Base-by-base conservation (phyloP, 2,113 vertebrate species). In the Pachypanchax playfairii region DNA sequence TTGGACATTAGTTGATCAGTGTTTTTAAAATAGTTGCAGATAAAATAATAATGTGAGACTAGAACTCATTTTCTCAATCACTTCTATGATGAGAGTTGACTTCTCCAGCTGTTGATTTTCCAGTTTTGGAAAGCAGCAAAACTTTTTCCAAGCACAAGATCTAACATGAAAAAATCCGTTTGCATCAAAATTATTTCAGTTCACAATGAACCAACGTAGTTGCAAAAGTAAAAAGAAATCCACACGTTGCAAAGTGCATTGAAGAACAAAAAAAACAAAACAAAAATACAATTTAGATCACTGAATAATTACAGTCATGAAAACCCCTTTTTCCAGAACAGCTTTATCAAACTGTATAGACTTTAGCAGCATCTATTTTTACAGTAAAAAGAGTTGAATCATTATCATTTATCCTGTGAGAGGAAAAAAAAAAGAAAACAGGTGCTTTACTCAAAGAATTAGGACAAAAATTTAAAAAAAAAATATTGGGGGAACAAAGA, bases 401-500 rank as follows among this genome's bases (percentile, higher is more conserved):
- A 21, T 41, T 39, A 14, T 63, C 4, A 44, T 59, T 55, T 31
- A 21, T 44, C 11, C 14, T 29, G 4, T 48, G 26, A 18, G n/a
- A 46, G 26, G 5, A 3, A 20, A 7, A 17, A 9, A 24, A 4
- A 52, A 3, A 15, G 29, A 67, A 24, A 4, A 52, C 3, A 15
- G 29, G 63, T n/a, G 35, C 52, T 41, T 15, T 47, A 26, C 13
- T 61, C 15, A 2, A 44, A 20, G 50, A 24, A 11, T 14, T 25
- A 61, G n/a, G 10, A 3, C n/a, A 11, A 53, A 26, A 75, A 49
- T 49, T 26, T n/a, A n/a, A n/a, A n/a, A n/a, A n/a, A n/a, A n/a
- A 62, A 73, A 66, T 33, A 61, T 31, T 5, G 10, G 56, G 24
- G 17, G 9, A 47, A 5, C 50, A 31, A 57, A 55, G 28, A 53